These are phyloP conservation scores for Volucella inflata DNA, from an alignment of 2,888 invertebrate species.

Conservation along the genomic window DNA sequence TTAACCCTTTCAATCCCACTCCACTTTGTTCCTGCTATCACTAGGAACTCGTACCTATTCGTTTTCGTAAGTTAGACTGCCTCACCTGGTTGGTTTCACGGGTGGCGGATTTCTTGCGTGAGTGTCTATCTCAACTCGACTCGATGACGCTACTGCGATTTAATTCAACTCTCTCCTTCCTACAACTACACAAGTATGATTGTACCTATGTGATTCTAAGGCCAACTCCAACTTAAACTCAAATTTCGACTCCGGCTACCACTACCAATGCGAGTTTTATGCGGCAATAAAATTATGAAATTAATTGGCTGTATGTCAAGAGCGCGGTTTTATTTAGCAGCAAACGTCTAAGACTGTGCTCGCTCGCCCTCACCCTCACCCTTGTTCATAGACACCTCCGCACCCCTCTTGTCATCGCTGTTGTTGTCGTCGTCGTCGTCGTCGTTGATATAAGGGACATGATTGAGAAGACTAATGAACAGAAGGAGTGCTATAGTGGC, in stretches of 20 bases:
- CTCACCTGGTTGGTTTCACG: constrained; percentile 57
- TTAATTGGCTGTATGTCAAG: constrained; percentile 73
- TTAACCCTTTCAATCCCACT: constrained; percentile 64
- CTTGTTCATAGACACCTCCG: no score
- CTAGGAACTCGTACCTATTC: no score
- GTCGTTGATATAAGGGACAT: constrained; percentile 22
- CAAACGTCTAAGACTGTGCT: constrained; percentile 11
- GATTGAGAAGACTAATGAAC: constrained; percentile 41
- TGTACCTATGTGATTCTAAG: no score
- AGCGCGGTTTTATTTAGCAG: constrained; percentile 55
- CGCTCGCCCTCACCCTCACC: not conserved
- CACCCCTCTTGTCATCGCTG: not conserved
- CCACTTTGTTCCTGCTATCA: constrained; percentile 24
- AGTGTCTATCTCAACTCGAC: constrained; percentile 56
- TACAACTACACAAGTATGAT: not conserved
- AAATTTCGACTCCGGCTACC: not conserved
- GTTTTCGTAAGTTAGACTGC: constrained; percentile 14
- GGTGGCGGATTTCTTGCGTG: constrained; percentile 63
- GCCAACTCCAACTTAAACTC: no score
- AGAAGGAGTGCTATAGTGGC: constrained; percentile 18
- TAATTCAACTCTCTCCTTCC: constrained; percentile 8
- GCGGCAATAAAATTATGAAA: constrained; percentile 71
- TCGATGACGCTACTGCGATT: constrained; percentile 34
- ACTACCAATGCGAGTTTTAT: constrained; percentile 15
- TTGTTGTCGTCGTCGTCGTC: not conserved